phyloP scores from a whole-genome alignment of 2,888 invertebrate genomes.

The Sinotaia quadrata region DNA sequence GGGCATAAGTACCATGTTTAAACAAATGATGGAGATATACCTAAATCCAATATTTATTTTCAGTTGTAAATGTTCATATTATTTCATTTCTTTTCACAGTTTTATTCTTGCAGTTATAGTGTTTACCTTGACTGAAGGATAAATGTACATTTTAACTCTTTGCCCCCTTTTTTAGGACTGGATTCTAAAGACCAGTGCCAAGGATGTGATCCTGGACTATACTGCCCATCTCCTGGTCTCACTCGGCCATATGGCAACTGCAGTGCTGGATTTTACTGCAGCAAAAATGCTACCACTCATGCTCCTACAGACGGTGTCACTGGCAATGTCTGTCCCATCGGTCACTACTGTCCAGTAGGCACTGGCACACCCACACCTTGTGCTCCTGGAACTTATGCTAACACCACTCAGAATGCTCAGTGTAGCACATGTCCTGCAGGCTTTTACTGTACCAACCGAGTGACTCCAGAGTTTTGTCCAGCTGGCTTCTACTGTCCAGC shows the following conservation, averaged over 20 bases:
- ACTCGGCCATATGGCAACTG: slow-evolving; percentile 57
- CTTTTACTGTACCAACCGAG: slow-evolving; percentile 60
- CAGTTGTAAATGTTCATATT: too few relatives aligned
- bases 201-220: slow-evolving; percentile 63
- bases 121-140: too few relatives aligned
- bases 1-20: too few relatives aligned
- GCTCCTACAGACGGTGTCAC: slow-evolving; percentile 56
- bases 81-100: too few relatives aligned
- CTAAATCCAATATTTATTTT: too few relatives aligned
- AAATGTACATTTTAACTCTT: too few relatives aligned
- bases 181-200: slow-evolving; percentile 54
- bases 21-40: too few relatives aligned
- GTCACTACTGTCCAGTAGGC: slow-evolving; percentile 63
- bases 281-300: slow-evolving; percentile 45
- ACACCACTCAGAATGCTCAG: slow-evolving; percentile 46
- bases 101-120: too few relatives aligned
- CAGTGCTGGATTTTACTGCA: slow-evolving; percentile 59
- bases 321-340: slow-evolving; percentile 58
- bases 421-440: slow-evolving; percentile 63
- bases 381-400: slow-evolving; percentile 58
- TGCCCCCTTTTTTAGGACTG: slow-evolving; percentile 51
- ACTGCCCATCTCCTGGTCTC: slow-evolving; percentile 60
- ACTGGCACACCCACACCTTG: slow-evolving; percentile 57
- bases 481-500: slow-evolving; percentile 64
- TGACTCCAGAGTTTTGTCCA: slow-evolving; percentile 58